phyloP scores from a whole-genome alignment of 2,888 invertebrate species.

The Entomobrya proxima region DNA sequence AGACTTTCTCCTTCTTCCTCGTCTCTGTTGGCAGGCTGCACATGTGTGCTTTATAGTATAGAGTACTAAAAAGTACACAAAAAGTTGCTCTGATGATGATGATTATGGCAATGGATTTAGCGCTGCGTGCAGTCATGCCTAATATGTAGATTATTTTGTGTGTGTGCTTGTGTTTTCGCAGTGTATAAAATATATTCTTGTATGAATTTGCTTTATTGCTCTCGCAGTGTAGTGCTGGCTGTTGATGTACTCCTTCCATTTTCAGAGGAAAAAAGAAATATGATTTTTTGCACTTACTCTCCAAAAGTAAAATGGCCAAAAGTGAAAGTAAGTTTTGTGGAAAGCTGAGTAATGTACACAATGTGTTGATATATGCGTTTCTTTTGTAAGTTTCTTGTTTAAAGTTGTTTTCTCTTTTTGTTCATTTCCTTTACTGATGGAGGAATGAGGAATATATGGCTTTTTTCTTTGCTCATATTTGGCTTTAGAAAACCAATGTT shows the following conservation, averaged over 20 bases:
- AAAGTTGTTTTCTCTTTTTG: neutral
- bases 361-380: neutral
- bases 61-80: neutral
- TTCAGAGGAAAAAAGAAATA: neutral
- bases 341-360: neutral
- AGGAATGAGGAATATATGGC: neutral
- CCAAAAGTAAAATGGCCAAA: slow-evolving; percentile 10
- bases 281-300: slow-evolving; percentile 5
- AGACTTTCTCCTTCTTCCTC: neutral
- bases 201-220: neutral
- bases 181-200: neutral
- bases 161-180: neutral
- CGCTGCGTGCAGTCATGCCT: slow-evolving; percentile 31
- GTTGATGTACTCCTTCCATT: neutral
- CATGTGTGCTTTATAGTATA: neutral
- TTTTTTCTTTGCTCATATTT: neutral
- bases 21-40: neutral
- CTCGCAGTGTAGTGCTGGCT: neutral
- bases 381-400: neutral
- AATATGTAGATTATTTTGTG: slow-evolving; percentile 37
- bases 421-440: neutral
- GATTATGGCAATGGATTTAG: no score
- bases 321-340: slow-evolving; percentile 19
- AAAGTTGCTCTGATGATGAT: slow-evolving; percentile 31
- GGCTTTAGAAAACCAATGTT: neutral